Evolutionary conservation across 2,797 vertebrate species (phyloP).

Genomic region (Meda fulgida): DNA sequence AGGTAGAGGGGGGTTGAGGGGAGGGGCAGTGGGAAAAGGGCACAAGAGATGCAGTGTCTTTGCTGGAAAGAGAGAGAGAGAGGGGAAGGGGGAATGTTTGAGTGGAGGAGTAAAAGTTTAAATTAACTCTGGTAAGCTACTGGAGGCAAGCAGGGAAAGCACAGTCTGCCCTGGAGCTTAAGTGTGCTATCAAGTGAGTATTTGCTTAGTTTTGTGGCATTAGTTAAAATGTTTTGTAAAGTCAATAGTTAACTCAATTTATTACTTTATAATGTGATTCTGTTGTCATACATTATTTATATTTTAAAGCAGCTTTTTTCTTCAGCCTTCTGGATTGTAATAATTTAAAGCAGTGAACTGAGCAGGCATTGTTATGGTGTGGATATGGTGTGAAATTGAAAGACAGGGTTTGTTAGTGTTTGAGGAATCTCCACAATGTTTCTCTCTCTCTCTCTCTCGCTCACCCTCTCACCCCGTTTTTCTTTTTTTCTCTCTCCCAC

Average conservation of each 20-base stretch:
- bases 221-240: slow-evolving; percentile 19
- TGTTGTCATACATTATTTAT: background rate
- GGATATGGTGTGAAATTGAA: slow-evolving; percentile 9
- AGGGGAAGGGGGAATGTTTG: slow-evolving; percentile 74
- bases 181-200: slow-evolving; percentile 55
- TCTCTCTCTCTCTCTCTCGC: slow-evolving; percentile 15
- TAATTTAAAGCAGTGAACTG: background rate
- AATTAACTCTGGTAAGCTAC: slow-evolving; percentile 76
- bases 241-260: background rate
- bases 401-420: slow-evolving; percentile 18
- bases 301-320: background rate
- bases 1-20: slow-evolving; percentile 70
- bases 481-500: slow-evolving; percentile 14
- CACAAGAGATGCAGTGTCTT: slow-evolving; percentile 85
- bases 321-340: slow-evolving; percentile 3
- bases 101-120: slow-evolving; percentile 80
- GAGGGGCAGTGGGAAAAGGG: slow-evolving; percentile 67
- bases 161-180: slow-evolving; percentile 51
- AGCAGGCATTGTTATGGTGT: slow-evolving; percentile 27
- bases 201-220: slow-evolving; percentile 19
- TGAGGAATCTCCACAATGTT: slow-evolving; percentile 19
- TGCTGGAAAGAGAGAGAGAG: slow-evolving; percentile 76
- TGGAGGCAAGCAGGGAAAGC: slow-evolving; percentile 53
- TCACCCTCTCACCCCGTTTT: background rate
- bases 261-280: background rate